Evolutionary conservation across 2,797 vertebrate genomes (phyloP).

Genomic region (Coilia nasus): DNA sequence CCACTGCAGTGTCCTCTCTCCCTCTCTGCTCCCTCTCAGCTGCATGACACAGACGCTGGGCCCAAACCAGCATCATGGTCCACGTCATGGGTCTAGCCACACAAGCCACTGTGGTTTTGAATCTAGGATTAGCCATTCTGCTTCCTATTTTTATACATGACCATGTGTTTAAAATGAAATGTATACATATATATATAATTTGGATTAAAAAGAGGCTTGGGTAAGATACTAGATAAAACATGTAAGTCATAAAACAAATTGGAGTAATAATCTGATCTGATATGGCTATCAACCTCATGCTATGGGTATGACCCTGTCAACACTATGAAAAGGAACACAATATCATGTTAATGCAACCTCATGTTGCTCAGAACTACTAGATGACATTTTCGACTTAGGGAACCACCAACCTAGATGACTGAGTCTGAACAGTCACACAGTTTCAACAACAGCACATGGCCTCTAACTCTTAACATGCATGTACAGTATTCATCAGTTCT

Average conservation of each 20-base stretch:
- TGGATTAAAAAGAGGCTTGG: background rate
- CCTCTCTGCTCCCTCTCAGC: too few relatives aligned
- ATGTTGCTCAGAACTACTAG: background rate
- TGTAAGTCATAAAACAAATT: background rate
- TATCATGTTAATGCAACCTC: background rate
- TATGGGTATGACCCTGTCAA: background rate
- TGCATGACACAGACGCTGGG: background rate
- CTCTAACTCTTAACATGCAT: background rate
- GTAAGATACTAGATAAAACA: background rate
- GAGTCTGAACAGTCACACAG: background rate
- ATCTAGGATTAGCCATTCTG: background rate
- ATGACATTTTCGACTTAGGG: background rate
- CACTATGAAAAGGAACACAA: background rate
- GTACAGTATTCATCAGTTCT: background rate
- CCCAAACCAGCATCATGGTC: background rate
- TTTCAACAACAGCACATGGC: background rate
- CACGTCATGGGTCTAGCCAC: too few relatives aligned
- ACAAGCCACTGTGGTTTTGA: background rate
- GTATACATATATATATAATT: background rate
- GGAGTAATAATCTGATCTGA: background rate
- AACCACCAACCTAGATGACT: background rate
- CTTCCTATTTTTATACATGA: background rate
- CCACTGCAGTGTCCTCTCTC: too few relatives aligned
- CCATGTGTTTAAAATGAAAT: background rate
- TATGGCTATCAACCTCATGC: background rate